phyloP scores from a whole-genome alignment of 1,140 invertebrate genomes.

The Lepidurus packardi region DNA sequence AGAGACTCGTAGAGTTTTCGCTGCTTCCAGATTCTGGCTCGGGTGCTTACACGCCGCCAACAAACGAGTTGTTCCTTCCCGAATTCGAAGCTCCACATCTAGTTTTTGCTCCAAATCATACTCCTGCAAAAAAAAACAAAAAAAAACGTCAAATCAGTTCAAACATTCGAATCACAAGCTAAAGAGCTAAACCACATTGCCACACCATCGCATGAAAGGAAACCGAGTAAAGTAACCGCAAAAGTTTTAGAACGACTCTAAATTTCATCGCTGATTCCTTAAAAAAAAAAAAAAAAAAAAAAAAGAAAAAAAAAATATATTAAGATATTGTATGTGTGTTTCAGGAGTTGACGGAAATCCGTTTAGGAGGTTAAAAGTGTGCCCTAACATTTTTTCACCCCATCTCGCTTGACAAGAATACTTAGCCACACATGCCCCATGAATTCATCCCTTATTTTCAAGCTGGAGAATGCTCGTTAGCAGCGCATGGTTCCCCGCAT shows the following conservation, averaged over 20 bases:
- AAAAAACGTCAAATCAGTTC: not conserved
- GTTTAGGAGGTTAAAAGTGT: too few relatives aligned
- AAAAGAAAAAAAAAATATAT: too few relatives aligned
- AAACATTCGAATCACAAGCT: not conserved
- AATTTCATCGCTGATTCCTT: too few relatives aligned
- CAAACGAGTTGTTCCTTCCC: constrained; percentile 61
- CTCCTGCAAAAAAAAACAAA: constrained; percentile 46
- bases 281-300: too few relatives aligned
- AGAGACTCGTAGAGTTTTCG: constrained; percentile 60
- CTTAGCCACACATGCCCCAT: not conserved
- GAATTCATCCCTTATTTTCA: not conserved
- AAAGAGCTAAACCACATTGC: not conserved
- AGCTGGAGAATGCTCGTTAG: not conserved
- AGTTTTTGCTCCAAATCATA: constrained; percentile 65
- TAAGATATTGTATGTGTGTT: too few relatives aligned
- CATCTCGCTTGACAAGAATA: not conserved
- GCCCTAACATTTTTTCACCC: too few relatives aligned
- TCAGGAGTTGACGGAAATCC: too few relatives aligned
- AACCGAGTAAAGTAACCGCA: too few relatives aligned
- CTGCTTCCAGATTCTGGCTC: constrained; percentile 60
- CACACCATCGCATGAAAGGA: too few relatives aligned
- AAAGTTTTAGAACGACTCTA: too few relatives aligned
- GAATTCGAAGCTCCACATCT: constrained; percentile 66
- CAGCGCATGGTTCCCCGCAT: constrained; percentile 11
- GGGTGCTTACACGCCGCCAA: constrained; percentile 60